Percentiles rank a stretch among this genome's conserved stretches.
These are phyloP conservation scores for Drosophila neutralis DNA, from an alignment of 2,888 invertebrate genomes.

Conservation along the genomic window DNA sequence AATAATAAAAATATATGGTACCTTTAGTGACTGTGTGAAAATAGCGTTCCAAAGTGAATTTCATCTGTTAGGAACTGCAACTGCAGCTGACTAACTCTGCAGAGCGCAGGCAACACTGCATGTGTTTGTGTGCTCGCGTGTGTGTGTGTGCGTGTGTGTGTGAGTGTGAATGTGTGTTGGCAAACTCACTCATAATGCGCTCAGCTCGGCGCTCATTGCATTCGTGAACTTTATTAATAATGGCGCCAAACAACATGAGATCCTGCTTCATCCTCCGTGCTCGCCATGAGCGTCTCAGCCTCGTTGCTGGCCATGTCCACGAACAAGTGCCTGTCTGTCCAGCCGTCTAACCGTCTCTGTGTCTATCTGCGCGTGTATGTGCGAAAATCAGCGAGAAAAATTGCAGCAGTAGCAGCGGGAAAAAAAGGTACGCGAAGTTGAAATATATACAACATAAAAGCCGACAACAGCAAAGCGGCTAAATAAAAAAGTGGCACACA, in stretches of 20 bases:
- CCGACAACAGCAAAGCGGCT: constrained; percentile 27
- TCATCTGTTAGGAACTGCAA: constrained; percentile 14
- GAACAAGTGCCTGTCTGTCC: constrained; percentile 32
- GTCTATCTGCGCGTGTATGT: constrained; percentile 51
- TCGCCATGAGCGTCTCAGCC: constrained; percentile 20
- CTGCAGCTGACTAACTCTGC: constrained; percentile 44
- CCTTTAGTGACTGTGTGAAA: background rate
- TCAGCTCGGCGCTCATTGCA: constrained; percentile 76
- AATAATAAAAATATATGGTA: background rate
- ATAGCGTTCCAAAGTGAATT: constrained; percentile 22
- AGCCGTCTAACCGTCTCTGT: constrained; percentile 24
- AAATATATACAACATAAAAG: constrained; percentile 55
- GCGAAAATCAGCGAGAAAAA: constrained; percentile 72
- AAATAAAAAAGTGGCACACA: constrained; percentile 56
- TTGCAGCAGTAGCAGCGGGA: constrained; percentile 48
- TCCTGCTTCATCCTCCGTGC: constrained; percentile 17
- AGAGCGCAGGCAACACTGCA: constrained; percentile 22
- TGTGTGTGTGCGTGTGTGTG: constrained; percentile 8
- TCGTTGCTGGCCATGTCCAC: constrained; percentile 34
- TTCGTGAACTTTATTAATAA: constrained; percentile 83
- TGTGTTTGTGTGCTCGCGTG: constrained; percentile 19
- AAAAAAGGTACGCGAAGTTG: constrained; percentile 66
- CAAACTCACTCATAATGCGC: constrained; percentile 79
- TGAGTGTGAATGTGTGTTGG: constrained; percentile 32
- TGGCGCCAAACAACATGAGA: constrained; percentile 77